Conservation (phyloP, 2,113 vertebrate genomes). For the Lichenostomus cassidix region DNA sequence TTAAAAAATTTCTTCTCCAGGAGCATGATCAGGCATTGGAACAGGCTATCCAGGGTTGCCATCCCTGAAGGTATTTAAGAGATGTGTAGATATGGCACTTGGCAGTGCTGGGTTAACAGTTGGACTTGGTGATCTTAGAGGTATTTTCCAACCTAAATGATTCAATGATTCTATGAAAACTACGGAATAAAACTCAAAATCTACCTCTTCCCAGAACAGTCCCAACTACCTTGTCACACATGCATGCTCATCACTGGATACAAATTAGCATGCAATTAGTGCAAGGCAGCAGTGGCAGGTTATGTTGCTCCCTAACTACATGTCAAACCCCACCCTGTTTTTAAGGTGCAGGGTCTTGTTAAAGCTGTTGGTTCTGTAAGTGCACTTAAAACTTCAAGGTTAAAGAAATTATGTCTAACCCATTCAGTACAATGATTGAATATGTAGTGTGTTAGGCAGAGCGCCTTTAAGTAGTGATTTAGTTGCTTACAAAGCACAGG, state of each 20-base stretch:
- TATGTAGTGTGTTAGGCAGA: not conserved
- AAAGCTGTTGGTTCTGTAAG: not conserved
- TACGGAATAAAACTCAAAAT: accelerated
- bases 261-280: not conserved
- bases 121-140: not conserved
- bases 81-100: not conserved
- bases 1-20: not conserved
- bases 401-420: not conserved
- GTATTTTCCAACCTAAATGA: not conserved
- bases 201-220: not conserved
- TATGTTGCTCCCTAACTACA: not conserved
- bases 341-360: not conserved
- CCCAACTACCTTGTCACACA: not conserved
- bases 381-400: not conserved
- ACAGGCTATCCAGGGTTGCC: not conserved
- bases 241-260: not conserved
- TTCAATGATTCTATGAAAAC: not conserved
- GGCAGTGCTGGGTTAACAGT: not conserved
- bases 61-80: not conserved
- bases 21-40: not conserved
- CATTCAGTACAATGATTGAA: not conserved
- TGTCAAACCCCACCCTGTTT: not conserved
- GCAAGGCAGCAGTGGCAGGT: not conserved
- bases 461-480: not conserved
- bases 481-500: not conserved